A percentile compares a stretch with the other conserved stretches of the same genome.
Conservation (phyloP, 2,113 vertebrate species). For the Galbula dea region DNA sequence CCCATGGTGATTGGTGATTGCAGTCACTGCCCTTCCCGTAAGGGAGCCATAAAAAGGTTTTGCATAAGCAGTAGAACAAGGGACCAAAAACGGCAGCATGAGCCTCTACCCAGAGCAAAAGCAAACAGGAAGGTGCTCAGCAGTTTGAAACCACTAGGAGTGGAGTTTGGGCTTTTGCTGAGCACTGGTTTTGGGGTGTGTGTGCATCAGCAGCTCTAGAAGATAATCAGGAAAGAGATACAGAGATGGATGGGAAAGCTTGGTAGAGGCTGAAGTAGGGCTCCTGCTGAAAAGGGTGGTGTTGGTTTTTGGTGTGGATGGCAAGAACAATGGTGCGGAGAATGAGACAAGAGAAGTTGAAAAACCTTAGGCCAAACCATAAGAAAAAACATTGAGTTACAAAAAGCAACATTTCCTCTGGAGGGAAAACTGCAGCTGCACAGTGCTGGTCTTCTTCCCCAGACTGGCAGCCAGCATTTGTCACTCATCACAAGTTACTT, state of each 20-base stretch:
- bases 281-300: neutral
- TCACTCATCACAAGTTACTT: neutral
- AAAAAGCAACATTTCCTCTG: neutral
- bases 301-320: neutral
- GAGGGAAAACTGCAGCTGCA: neutral
- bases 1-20: neutral
- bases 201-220: rapidly evolving
- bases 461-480: neutral
- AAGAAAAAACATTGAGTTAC: neutral
- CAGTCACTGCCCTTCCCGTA: neutral
- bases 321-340: neutral
- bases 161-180: neutral
- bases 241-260: neutral
- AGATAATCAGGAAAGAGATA: neutral
- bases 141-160: neutral
- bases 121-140: neutral
- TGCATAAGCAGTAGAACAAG: neutral
- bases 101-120: conserved; percentile 1
- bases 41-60: conserved; percentile 7
- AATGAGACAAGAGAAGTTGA: neutral
- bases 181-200: neutral
- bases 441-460: neutral
- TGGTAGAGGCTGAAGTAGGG: neutral
- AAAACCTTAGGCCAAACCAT: neutral
- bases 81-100: neutral